Conservation (phyloP, 2,888 invertebrate species). For the Napeogenes sylphis region DNA sequence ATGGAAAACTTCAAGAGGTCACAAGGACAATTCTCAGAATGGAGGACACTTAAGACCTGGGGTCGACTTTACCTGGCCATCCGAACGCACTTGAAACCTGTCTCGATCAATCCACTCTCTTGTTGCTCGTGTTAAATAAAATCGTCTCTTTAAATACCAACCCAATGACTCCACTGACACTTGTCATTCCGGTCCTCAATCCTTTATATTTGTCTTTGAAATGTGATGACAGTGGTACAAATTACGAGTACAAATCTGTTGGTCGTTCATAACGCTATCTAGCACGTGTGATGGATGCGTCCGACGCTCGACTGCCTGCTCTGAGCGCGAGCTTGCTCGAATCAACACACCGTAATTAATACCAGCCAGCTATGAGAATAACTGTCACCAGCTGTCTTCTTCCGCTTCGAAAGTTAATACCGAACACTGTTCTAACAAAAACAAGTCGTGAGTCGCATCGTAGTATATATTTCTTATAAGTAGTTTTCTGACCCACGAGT, state of each 20-base stretch:
- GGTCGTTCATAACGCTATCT: constrained; percentile 75
- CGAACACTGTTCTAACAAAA: constrained; percentile 56
- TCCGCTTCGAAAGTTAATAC: constrained; percentile 61
- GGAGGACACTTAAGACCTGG: constrained; percentile 60
- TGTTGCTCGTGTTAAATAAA: constrained; percentile 76
- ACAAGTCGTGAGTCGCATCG: constrained; percentile 13
- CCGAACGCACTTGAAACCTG: constrained; percentile 75
- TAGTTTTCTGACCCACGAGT: constrained; percentile 29
- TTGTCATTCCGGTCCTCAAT: constrained; percentile 75
- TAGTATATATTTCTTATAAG: constrained; percentile 10
- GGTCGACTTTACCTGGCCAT: constrained; percentile 59
- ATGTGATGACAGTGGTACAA: constrained; percentile 79
- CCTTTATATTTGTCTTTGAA: constrained; percentile 79
- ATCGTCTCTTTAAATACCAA: constrained; percentile 74
- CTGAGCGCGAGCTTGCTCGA: constrained; percentile 39
- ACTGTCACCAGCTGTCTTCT: constrained; percentile 66
- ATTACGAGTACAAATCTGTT: constrained; percentile 76
- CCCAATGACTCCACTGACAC: constrained; percentile 70
- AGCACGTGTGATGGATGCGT: constrained; percentile 68
- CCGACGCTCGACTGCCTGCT: constrained; percentile 35
- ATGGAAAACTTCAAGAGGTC: constrained; percentile 53
- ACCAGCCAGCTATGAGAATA: constrained; percentile 65
- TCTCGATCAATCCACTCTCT: constrained; percentile 76
- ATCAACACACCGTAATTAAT: constrained; percentile 74
- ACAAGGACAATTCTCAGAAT: constrained; percentile 73